Percentiles rank a stretch among this genome's conserved stretches.
phyloP scores from a whole-genome alignment of 1,140 invertebrate species.

The Xylocopa sonorina region DNA sequence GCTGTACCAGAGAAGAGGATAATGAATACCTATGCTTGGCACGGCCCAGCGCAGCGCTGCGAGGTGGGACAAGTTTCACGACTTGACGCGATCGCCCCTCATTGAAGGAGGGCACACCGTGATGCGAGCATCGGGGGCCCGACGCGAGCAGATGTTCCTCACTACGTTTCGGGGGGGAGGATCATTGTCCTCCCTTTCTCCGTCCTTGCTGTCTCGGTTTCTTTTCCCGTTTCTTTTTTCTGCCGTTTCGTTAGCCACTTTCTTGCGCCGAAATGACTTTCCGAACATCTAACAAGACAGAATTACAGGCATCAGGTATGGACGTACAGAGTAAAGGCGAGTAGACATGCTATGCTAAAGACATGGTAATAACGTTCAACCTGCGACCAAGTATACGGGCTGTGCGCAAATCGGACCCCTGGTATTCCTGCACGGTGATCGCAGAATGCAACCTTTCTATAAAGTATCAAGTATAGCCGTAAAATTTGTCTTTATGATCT shows the following conservation, averaged over 20 bases:
- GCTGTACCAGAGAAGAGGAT: constrained; percentile 60
- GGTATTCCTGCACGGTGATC: background rate
- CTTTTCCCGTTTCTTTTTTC: constrained; percentile 40
- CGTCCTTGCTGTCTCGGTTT: background rate
- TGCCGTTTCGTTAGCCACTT: background rate
- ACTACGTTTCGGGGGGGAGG: constrained; percentile 48
- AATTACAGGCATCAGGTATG: background rate
- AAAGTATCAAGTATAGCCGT: background rate
- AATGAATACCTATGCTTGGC: constrained; percentile 77
- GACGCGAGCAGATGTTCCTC: constrained; percentile 63
- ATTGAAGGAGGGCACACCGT: constrained; percentile 65
- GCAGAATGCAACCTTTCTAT: background rate
- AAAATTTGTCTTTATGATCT: constrained; percentile 13
- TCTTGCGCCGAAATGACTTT: background rate
- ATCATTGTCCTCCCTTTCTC: constrained; percentile 62
- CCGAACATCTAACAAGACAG: background rate
- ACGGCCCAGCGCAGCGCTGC: too few species aligned
- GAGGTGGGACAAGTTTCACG: constrained; percentile 77
- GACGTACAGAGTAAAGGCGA: background rate
- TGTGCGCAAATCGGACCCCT: background rate
- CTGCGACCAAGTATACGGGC: background rate
- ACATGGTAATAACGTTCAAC: background rate
- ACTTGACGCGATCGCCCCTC: constrained; percentile 66
- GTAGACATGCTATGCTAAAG: background rate
- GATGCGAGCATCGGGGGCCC: constrained; percentile 24